A percentile compares a stretch with the other conserved stretches of the same genome.
These are phyloP conservation scores for Prietella phreatophila DNA, from an alignment of 2,113 vertebrate species.

Conservation along the genomic window DNA sequence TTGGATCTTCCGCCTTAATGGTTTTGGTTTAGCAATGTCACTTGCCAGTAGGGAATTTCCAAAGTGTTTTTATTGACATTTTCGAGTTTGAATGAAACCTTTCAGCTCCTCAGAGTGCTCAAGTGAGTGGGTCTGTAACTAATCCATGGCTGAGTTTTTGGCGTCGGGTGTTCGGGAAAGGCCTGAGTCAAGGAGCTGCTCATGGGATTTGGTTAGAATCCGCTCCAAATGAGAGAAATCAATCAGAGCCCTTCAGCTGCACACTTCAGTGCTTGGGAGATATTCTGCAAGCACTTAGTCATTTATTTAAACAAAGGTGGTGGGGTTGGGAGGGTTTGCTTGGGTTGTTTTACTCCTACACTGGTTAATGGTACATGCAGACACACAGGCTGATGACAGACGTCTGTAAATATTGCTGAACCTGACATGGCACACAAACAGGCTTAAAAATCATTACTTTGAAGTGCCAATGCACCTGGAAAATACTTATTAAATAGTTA, in stretches of 20 bases:
- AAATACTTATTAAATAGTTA: neutral
- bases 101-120: conserved; percentile 62
- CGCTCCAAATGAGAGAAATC: conserved; percentile 58
- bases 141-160: conserved; percentile 57
- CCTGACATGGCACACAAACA: conserved; percentile 24
- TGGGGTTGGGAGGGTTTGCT: too few species aligned
- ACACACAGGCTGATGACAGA: conserved; percentile 27
- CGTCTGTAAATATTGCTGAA: conserved; percentile 8
- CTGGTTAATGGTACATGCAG: conserved; percentile 19
- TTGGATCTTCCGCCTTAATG: conserved; percentile 9
- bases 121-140: conserved; percentile 60
- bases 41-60: conserved; percentile 41
- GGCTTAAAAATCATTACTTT: conserved; percentile 16
- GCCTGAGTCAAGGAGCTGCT: conserved; percentile 57
- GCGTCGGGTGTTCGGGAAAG: conserved; percentile 39
- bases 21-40: conserved; percentile 24
- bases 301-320: conserved; percentile 30
- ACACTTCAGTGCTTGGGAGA: conserved; percentile 65
- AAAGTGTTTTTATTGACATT: conserved; percentile 36
- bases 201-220: conserved; percentile 63
- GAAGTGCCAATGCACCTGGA: neutral
- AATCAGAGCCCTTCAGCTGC: conserved; percentile 61
- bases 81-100: conserved; percentile 51
- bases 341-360: conserved; percentile 12
- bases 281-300: conserved; percentile 56